A percentile compares a stretch with the other conserved stretches of the same genome.
Conservation (phyloP, 2,113 vertebrate species). For the Megalops atlanticus region DNA sequence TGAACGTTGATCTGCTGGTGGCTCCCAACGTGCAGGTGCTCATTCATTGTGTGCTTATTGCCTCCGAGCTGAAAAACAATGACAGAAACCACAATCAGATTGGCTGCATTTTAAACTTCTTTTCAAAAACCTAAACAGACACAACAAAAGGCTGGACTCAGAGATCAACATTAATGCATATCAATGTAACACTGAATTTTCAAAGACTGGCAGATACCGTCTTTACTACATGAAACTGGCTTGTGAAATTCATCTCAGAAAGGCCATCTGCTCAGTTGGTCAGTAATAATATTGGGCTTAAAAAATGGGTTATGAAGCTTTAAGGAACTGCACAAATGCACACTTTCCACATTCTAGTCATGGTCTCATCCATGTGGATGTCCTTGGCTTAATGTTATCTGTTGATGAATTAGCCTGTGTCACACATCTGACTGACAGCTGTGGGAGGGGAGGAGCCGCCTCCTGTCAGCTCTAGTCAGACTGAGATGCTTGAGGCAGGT, state of each 20-base stretch:
- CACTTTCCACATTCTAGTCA: too few species aligned
- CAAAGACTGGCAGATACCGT: not conserved
- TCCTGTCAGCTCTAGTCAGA: too few species aligned
- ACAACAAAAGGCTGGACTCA: not conserved
- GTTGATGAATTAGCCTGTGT: too few species aligned
- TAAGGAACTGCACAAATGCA: too few species aligned
- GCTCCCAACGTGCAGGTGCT: conserved; percentile 75
- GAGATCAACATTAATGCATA: not conserved
- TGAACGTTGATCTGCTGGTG: conserved; percentile 88
- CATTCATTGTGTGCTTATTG: conserved; percentile 85
- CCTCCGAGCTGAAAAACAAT: conserved; percentile 75
- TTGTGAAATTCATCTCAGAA: not conserved
- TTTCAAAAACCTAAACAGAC: not conserved
- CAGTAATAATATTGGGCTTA: too few species aligned
- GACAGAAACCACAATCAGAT: conserved; percentile 30
- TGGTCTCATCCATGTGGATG: too few species aligned
- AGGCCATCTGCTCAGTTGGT: too few species aligned
- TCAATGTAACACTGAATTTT: not conserved
- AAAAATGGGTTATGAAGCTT: too few species aligned
- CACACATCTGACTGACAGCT: too few species aligned
- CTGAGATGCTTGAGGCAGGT: too few species aligned
- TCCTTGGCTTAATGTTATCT: too few species aligned
- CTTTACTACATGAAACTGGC: not conserved
- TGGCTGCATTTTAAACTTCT: not conserved
- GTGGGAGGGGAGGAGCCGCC: too few species aligned